Percentiles rank a stretch among this genome's conserved stretches.
Conservation (phyloP, 2,113 vertebrate genomes). For the Lepisosteus oculatus region DNA sequence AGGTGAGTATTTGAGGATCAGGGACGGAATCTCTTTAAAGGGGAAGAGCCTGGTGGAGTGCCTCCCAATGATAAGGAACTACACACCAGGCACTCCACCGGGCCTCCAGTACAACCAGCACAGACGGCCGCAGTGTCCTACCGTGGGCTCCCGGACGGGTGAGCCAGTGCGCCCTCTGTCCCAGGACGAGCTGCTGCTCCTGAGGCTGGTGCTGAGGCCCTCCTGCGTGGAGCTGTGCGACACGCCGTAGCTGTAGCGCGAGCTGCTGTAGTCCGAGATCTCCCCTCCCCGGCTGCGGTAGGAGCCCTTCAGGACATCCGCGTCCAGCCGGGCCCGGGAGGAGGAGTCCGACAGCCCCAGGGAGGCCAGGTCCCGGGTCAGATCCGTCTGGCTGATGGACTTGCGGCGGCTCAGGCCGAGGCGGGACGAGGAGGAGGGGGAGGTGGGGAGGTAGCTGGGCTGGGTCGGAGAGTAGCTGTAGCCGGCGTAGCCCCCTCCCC, state of each 20-base stretch:
- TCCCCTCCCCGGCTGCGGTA: constrained; percentile 54
- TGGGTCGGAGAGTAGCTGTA: constrained; percentile 49
- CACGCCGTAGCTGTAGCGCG: constrained; percentile 45
- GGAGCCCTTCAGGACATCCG: constrained; percentile 48
- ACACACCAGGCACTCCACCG: too few relatives aligned
- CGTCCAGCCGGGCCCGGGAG: constrained; percentile 47
- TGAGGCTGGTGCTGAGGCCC: constrained; percentile 47
- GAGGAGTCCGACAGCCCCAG: constrained; percentile 66
- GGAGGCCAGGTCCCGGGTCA: constrained; percentile 78
- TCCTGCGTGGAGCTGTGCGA: constrained; percentile 61
- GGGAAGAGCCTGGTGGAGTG: too few relatives aligned
- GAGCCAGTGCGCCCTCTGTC: constrained; percentile 55
- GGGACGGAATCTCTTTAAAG: too few relatives aligned
- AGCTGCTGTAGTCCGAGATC: constrained; percentile 41
- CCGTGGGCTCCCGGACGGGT: constrained; percentile 50
- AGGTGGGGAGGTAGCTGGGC: constrained; percentile 70
- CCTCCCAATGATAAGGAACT: too few relatives aligned
- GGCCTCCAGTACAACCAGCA: too few relatives aligned
- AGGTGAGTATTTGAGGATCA: too few relatives aligned
- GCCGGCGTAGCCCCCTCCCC: constrained; percentile 58
- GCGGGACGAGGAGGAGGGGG: constrained; percentile 49
- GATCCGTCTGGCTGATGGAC: constrained; percentile 85
- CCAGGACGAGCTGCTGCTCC: constrained; percentile 61
- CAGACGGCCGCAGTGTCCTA: constrained; percentile 41
- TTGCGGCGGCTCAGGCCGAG: constrained; percentile 72